Conservation (phyloP, 1,140 invertebrate species). For the Cydia splendana region DNA sequence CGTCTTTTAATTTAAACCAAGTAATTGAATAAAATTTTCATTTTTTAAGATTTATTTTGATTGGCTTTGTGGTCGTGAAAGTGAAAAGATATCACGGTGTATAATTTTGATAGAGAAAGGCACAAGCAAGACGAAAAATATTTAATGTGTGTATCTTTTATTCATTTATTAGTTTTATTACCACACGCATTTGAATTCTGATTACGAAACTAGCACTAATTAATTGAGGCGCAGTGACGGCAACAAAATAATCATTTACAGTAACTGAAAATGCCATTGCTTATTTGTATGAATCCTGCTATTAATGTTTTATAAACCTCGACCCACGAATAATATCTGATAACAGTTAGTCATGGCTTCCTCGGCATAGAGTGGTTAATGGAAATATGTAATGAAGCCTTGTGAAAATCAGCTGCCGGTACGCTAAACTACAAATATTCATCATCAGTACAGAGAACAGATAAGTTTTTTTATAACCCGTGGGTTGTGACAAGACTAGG, state of each 20-base stretch:
- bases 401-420: too few relatives aligned
- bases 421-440: too few relatives aligned
- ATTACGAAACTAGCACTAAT: conserved; percentile 7
- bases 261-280: not conserved
- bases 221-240: not conserved
- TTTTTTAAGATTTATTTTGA: conserved; percentile 62
- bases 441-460: too few relatives aligned
- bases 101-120: conserved; percentile 70
- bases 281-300: too few relatives aligned
- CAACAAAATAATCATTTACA: not conserved
- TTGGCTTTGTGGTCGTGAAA: conserved; percentile 70
- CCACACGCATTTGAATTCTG: not conserved
- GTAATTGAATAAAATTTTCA: conserved; percentile 63
- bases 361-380: too few relatives aligned
- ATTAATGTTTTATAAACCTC: too few relatives aligned
- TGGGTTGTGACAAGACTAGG: too few relatives aligned
- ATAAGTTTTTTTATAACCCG: too few relatives aligned
- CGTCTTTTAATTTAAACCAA: conserved; percentile 57
- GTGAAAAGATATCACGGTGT: conserved; percentile 72
- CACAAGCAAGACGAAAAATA: conserved; percentile 26
- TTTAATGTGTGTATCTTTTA: conserved; percentile 19
- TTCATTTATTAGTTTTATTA: not conserved
- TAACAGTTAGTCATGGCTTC: too few relatives aligned
- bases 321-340: too few relatives aligned
- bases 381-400: too few relatives aligned